phyloP scores from a whole-genome alignment of 2,113 vertebrate species.

The Chinchilla lanigera region DNA sequence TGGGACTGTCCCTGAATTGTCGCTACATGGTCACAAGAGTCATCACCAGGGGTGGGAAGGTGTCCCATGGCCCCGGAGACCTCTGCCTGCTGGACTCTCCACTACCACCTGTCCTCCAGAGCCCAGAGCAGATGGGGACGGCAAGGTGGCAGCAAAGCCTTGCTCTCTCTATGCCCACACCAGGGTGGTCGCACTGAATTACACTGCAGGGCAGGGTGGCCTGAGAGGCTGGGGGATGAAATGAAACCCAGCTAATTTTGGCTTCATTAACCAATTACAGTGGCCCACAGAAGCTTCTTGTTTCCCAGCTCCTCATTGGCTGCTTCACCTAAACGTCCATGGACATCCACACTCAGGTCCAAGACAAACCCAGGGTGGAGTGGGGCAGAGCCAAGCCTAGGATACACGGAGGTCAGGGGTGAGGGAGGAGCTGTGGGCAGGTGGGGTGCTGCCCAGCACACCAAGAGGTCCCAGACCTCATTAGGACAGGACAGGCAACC shows the following conservation, averaged over 20 bases:
- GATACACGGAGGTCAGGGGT: not conserved
- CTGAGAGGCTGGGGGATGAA: not conserved
- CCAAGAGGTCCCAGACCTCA: not conserved
- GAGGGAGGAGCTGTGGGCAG: not conserved
- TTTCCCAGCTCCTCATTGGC: not conserved
- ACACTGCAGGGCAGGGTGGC: not conserved
- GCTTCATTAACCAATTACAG: constrained; percentile 35
- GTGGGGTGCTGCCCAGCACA: not conserved
- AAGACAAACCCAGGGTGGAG: not conserved
- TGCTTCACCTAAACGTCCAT: not conserved
- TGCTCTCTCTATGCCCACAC: not conserved
- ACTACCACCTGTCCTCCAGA: not conserved
- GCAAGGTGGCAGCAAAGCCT: not conserved
- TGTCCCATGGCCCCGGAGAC: not conserved
- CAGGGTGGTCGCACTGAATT: not conserved
- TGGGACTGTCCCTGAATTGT: not conserved
- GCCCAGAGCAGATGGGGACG: too few species aligned
- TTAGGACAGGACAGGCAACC: not conserved
- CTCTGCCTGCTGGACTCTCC: not conserved
- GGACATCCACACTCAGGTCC: not conserved
- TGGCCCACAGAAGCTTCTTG: not conserved
- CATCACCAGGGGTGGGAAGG: not conserved
- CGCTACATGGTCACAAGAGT: not conserved
- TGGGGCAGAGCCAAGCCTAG: not conserved
- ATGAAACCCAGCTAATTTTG: not conserved